Percentiles rank a stretch among this genome's conserved stretches.
phyloP scores from a whole-genome alignment of 2,113 vertebrate species.

The rabbit (Oryctolagus cuniculus) region DNA sequence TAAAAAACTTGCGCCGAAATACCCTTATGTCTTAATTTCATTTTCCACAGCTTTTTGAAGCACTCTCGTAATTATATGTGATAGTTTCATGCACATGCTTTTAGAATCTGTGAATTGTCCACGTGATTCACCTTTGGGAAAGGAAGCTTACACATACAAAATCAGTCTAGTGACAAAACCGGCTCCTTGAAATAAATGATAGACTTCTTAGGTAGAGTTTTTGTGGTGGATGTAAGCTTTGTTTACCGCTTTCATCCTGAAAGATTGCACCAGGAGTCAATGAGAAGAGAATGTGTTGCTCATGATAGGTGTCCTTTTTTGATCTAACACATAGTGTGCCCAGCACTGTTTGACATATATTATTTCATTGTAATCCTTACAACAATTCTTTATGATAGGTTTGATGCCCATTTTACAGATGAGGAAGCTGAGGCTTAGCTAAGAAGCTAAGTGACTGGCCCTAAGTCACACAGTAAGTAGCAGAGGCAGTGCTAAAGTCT shows the following conservation, averaged over 20 bases:
- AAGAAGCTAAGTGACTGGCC: slow-evolving; percentile 57
- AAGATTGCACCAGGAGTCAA: slow-evolving; percentile 15
- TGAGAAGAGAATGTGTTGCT: slow-evolving; percentile 35
- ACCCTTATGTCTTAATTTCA: too few species aligned
- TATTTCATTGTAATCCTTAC: slow-evolving; percentile 40
- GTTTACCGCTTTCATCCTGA: slow-evolving; percentile 44
- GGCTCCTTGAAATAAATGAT: not conserved
- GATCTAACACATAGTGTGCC: not conserved
- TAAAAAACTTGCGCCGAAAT: too few species aligned
- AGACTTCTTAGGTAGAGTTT: not conserved
- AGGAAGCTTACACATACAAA: not conserved
- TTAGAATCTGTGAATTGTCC: not conserved
- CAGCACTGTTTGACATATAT: slow-evolving; percentile 21
- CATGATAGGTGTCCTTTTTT: not conserved
- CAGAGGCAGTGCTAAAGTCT: slow-evolving; percentile 56
- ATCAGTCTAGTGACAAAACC: not conserved
- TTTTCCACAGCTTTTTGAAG: too few species aligned
- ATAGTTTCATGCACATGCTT: not conserved
- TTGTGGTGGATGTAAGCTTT: not conserved
- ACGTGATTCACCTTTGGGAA: not conserved
- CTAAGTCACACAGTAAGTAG: slow-evolving; percentile 12
- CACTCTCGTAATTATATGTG: not conserved
- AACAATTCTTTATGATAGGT: slow-evolving; percentile 41
- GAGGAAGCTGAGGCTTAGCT: slow-evolving; percentile 62
- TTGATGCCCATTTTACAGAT: slow-evolving; percentile 67